These are phyloP conservation scores for Corythaixoides concolor DNA, from an alignment of 2,113 vertebrate species.

Conservation along the genomic window DNA sequence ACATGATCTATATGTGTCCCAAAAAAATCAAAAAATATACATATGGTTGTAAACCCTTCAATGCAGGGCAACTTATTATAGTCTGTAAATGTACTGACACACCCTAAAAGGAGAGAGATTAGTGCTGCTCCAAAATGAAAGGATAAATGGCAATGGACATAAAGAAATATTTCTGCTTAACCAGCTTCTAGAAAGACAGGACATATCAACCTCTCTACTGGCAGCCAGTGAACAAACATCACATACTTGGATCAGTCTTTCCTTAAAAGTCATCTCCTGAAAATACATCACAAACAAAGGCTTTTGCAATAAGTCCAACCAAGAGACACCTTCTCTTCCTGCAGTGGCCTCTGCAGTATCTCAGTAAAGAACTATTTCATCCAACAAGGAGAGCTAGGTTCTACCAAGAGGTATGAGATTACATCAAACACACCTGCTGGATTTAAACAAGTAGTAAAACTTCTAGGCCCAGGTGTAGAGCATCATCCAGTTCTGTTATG, in stretches of 20 bases:
- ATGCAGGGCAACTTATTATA: conserved; percentile 43
- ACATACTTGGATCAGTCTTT: not conserved
- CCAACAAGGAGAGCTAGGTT: not conserved
- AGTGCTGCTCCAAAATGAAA: conserved; percentile 35
- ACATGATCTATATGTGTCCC: conserved; percentile 68
- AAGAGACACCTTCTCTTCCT: not conserved
- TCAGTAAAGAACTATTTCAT: not conserved
- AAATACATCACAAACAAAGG: not conserved
- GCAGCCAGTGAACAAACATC: not conserved
- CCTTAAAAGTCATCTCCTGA: not conserved
- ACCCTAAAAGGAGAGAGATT: conserved; percentile 48
- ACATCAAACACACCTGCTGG: not conserved
- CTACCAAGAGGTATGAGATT: not conserved
- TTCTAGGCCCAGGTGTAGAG: not conserved
- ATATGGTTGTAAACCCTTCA: conserved; percentile 34
- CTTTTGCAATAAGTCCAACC: not conserved
- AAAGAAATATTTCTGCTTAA: conserved; percentile 47
- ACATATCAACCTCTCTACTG: not conserved
- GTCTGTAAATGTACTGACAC: conserved; percentile 11
- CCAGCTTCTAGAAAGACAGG: not conserved
- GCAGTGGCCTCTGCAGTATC: not conserved
- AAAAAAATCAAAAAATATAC: conserved; percentile 41
- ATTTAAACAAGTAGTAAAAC: not conserved
- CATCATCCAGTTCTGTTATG: not conserved
- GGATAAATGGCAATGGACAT: conserved; percentile 11